phyloP scores from a whole-genome alignment of 2,113 vertebrate genomes.

The Hepsetus odoe region DNA sequence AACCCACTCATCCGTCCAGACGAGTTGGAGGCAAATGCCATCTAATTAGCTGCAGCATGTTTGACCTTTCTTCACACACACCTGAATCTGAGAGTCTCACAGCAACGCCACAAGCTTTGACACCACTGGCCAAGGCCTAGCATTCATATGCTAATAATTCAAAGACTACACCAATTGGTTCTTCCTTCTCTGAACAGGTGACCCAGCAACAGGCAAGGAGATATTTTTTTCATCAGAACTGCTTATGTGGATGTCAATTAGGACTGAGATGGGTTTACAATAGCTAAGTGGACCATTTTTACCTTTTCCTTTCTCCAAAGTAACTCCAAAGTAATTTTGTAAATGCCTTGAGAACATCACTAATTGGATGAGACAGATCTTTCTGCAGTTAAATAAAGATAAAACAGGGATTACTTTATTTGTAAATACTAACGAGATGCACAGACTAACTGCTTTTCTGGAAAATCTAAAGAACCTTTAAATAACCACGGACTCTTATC shows the following conservation, averaged over 20 bases:
- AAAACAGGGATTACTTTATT: no score
- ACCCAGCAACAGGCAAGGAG: no score
- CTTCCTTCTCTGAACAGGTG: background rate
- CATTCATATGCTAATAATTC: conserved; percentile 10
- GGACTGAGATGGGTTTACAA: background rate
- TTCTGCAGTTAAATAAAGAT: no score
- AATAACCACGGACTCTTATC: no score
- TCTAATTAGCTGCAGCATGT: conserved; percentile 72
- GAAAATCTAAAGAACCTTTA: no score
- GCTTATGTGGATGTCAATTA: background rate
- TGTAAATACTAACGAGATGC: no score
- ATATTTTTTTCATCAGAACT: background rate
- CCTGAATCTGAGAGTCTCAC: background rate
- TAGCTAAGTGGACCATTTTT: no score
- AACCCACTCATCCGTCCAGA: background rate
- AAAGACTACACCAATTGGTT: background rate
- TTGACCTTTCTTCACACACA: conserved; percentile 66
- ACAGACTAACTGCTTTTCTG: no score
- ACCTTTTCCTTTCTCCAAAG: no score
- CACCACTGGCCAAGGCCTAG: background rate
- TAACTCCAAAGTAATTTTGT: no score
- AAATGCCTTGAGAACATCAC: no score
- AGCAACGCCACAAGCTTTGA: background rate
- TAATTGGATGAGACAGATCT: no score
- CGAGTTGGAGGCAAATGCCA: conserved; percentile 71